Base-by-base conservation (phyloP, 2,888 invertebrate species). In the Cephus spinipes region DNA sequence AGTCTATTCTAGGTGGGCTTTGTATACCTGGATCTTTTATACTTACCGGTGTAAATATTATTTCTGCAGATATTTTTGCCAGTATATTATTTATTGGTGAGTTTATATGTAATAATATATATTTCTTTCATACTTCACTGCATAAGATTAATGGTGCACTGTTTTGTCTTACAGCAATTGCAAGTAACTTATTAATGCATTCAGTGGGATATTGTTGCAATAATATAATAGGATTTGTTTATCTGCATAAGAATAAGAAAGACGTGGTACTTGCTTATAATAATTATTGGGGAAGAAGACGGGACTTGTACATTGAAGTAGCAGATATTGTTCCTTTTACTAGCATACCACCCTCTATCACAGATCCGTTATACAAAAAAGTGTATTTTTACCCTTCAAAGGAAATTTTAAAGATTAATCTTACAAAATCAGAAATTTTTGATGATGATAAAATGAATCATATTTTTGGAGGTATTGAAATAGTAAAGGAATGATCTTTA, bases 241-340 rank as follows among this genome's bases (percentile, higher is more conserved):
- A 87, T 33, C 55, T 80, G 0, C 85, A 85, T 6, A 76, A 84
- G 9, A 79, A 85, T 11, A 33, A 83, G 0, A 9, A 82, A 36
- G 80, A 71, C 0, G 32, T 87, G 4, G 86, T 81, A 81, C 73
- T 88, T 40, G 85, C 88, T 1, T 84, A 85, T 33, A 35, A 83
- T 0, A 74, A 78, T 73, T 85, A 81, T 34, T 89, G 87, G 86
- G 89, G 88, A 12, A 77, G 77, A 30, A 83, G 89, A 73, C n/a
- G 80, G 55, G 85, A 89, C 55, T 12, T 85, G 2, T 75, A 80
- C 9, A 81, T 77, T 3, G 74, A 71, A 9, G 2, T 78, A 9
- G 11, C 73, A 0, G 76, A 84, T 31, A 81, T 89, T 34, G n/a
- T 15, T 1, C 77, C 81, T 1, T 31, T 84, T 11, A 77, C 75